A percentile compares a stretch with the other conserved stretches of the same genome.
phyloP scores from a whole-genome alignment of 2,888 invertebrate species.

The Drepana falcataria region DNA sequence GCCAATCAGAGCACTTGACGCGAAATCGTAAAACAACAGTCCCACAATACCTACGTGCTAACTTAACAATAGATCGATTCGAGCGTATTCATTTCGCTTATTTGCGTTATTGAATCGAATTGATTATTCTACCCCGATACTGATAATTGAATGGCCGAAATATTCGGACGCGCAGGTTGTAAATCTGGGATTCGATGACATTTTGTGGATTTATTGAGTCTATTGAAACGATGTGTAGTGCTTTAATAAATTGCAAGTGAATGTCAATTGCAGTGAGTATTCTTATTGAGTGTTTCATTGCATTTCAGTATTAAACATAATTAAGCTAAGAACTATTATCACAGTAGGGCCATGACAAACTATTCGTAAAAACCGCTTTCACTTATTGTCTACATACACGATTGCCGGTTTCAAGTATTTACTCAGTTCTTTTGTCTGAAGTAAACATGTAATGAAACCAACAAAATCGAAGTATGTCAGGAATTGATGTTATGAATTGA shows the following conservation, averaged over 20 bases:
- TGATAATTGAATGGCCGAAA: constrained; percentile 51
- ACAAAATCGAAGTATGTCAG: too few species aligned
- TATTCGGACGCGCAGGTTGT: constrained; percentile 55
- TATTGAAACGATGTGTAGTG: constrained; percentile 13
- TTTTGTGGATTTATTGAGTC: constrained; percentile 48
- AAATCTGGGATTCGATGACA: constrained; percentile 50
- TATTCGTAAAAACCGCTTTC: too few species aligned
- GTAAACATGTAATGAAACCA: too few species aligned
- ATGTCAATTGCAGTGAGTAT: not conserved
- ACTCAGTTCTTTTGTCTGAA: too few species aligned
- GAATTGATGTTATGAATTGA: too few species aligned
- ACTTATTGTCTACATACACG: too few species aligned
- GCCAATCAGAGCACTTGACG: constrained; percentile 42
- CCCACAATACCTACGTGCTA: constrained; percentile 15
- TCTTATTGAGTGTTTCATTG: too few species aligned
- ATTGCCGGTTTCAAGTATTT: too few species aligned
- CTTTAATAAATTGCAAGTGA: not conserved
- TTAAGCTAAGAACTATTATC: too few species aligned
- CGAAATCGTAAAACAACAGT: constrained; percentile 16
- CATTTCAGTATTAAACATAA: too few species aligned
- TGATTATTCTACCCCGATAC: constrained; percentile 47
- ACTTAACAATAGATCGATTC: constrained; percentile 27
- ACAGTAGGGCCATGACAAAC: too few species aligned
- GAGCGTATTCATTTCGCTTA: constrained; percentile 47
- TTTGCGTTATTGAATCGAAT: constrained; percentile 56